These are phyloP conservation scores for Drosophila recens DNA, from an alignment of 2,888 invertebrate species.

Conservation along the genomic window DNA sequence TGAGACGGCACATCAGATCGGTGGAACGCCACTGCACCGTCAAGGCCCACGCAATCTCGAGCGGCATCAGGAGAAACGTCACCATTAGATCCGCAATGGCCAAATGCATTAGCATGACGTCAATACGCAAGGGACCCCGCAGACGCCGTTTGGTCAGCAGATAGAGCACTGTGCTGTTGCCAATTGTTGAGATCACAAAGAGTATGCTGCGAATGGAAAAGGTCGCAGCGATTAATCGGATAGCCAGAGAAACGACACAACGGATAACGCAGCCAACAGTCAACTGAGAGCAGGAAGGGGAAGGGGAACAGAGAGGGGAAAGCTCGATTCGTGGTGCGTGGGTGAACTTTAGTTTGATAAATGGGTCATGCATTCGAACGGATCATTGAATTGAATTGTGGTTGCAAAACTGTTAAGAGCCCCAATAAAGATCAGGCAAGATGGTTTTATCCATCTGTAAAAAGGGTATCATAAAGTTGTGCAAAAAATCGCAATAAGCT, in stretches of 20 bases:
- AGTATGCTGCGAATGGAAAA: conserved; percentile 87
- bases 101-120: conserved; percentile 93
- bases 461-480: neutral
- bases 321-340: conserved; percentile 35
- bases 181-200: conserved; percentile 94
- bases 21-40: conserved; percentile 95
- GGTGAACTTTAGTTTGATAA: conserved; percentile 47
- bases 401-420: conserved; percentile 8
- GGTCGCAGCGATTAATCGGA: conserved; percentile 44
- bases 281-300: neutral
- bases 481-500: neutral
- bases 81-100: conserved; percentile 95
- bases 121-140: conserved; percentile 90
- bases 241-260: conserved; percentile 6
- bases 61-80: conserved; percentile 95
- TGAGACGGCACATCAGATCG: conserved; percentile 93
- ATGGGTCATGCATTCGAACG: conserved; percentile 58
- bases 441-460: neutral
- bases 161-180: conserved; percentile 93
- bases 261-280: conserved; percentile 16
- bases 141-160: conserved; percentile 89
- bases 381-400: conserved; percentile 25
- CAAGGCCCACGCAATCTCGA: conserved; percentile 95
- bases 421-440: conserved; percentile 10
- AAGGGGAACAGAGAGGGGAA: neutral